These are phyloP conservation scores for Oscheius onirici DNA, from an alignment of 2,888 invertebrate genomes.

Conservation along the genomic window DNA sequence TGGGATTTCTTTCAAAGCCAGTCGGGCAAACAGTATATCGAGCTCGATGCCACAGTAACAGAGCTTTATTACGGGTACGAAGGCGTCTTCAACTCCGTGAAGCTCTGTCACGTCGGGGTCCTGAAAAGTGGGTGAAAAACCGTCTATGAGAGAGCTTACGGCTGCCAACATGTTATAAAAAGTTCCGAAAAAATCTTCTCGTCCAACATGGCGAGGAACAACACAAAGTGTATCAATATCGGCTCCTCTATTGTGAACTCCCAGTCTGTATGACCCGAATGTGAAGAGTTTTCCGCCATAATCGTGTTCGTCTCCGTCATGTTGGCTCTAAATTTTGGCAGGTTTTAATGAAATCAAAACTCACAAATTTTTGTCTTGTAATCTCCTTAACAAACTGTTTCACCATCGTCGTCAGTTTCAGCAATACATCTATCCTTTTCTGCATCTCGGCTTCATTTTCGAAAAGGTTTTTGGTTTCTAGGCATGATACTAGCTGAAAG, in stretches of 20 bases:
- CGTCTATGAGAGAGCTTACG: constrained; percentile 77
- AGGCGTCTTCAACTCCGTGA: constrained; percentile 94
- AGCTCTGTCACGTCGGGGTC: constrained; percentile 76
- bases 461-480: constrained; percentile 57
- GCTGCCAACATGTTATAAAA: constrained; percentile 90
- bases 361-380: constrained; percentile 78
- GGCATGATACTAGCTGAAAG: constrained; percentile 40
- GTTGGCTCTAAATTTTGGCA: constrained; percentile 72
- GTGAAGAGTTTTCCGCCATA: constrained; percentile 98
- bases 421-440: constrained; percentile 73
- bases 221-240: constrained; percentile 99
- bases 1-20: constrained; percentile 82
- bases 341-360: not conserved
- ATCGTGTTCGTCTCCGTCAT: constrained; percentile 86
- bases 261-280: constrained; percentile 91
- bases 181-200: constrained; percentile 92
- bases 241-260: constrained; percentile 95
- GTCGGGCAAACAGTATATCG: constrained; percentile 93
- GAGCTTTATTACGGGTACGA: constrained; percentile 99
- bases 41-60: constrained; percentile 96
- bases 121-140: constrained; percentile 38
- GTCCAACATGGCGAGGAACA: constrained; percentile 91
- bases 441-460: constrained; percentile 67
- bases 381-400: constrained; percentile 93
- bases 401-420: constrained; percentile 87